These are phyloP conservation scores for Varanus komodoensis DNA, from an alignment of 2,113 vertebrate genomes.

Conservation along the genomic window DNA sequence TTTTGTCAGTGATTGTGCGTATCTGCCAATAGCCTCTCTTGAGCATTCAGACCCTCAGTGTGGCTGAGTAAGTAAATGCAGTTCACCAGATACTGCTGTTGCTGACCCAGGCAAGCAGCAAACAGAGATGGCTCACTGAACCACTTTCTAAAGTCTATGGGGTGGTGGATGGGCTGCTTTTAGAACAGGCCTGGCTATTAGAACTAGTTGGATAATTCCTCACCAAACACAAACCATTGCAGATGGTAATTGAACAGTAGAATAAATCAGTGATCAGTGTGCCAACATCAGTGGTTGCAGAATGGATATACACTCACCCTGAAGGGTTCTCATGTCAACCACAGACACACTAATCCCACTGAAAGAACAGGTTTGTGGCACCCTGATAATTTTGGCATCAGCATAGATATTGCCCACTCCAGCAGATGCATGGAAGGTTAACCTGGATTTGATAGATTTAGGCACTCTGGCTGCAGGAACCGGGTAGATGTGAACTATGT, in stretches of 20 bases:
- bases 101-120: neutral
- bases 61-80: neutral
- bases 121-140: neutral
- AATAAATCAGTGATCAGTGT: no score
- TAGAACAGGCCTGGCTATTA: neutral
- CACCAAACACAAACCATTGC: neutral
- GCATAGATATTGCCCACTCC: no score
- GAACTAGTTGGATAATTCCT: neutral
- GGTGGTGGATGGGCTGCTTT: no score
- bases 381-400: no score
- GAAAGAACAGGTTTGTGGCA: neutral
- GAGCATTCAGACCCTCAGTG: slow-evolving; percentile 48
- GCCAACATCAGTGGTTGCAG: neutral
- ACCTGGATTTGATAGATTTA: no score
- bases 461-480: no score
- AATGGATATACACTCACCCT: neutral
- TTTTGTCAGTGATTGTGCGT: slow-evolving; percentile 54
- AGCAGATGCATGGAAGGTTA: no score
- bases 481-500: no score
- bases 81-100: no score
- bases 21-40: slow-evolving; percentile 33
- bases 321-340: neutral
- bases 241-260: neutral
- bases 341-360: neutral
- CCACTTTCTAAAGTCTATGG: neutral